These are phyloP conservation scores for Sprattus sprattus DNA, from an alignment of 2,113 vertebrate species.

Conservation along the genomic window DNA sequence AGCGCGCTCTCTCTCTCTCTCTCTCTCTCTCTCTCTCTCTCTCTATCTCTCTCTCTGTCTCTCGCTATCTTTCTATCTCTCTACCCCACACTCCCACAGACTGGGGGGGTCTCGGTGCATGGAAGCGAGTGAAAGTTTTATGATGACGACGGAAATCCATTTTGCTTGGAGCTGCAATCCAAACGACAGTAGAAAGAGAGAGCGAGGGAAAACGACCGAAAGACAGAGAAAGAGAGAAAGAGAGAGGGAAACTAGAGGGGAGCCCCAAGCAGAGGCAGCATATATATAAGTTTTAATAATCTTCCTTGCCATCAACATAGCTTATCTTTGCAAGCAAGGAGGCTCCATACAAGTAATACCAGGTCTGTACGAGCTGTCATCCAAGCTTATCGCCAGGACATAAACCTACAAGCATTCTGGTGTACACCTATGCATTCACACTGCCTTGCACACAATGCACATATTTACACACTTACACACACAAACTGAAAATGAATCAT, in stretches of 20 bases:
- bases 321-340: slow-evolving; percentile 57
- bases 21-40: neutral
- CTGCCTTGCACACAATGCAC: neutral
- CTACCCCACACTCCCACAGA: neutral
- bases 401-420: slow-evolving; percentile 23
- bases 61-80: neutral
- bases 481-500: neutral
- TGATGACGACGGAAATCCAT: slow-evolving; percentile 45
- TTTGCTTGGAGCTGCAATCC: slow-evolving; percentile 21
- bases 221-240: slow-evolving; percentile 16
- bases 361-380: slow-evolving; percentile 55
- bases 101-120: neutral
- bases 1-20: neutral
- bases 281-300: slow-evolving; percentile 59
- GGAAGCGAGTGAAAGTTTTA: slow-evolving; percentile 43
- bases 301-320: slow-evolving; percentile 53
- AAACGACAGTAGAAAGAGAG: slow-evolving; percentile 24
- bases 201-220: neutral
- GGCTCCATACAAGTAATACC: neutral
- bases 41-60: neutral
- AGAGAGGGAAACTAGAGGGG: neutral
- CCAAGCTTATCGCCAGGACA: slow-evolving; percentile 55
- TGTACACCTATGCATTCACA: neutral
- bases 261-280: slow-evolving; percentile 41
- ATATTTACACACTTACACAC: neutral